Percentiles rank a stretch among this genome's conserved stretches.
These are phyloP conservation scores for Ctenodactylus gundi DNA, from an alignment of 2,113 vertebrate species.

Conservation along the genomic window DNA sequence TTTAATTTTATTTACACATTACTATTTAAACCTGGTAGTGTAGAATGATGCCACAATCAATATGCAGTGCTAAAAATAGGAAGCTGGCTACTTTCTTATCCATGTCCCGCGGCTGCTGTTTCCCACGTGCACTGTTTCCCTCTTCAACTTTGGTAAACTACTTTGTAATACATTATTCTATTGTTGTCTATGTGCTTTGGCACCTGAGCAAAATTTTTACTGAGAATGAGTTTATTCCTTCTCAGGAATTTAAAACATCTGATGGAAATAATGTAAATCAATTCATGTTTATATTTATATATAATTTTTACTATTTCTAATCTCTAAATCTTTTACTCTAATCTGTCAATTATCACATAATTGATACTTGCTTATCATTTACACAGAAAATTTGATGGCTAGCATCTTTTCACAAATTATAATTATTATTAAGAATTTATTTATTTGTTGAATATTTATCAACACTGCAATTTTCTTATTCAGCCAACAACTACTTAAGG, in stretches of 20 bases:
- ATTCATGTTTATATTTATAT: neutral
- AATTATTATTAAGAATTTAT: neutral
- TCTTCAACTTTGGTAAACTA: neutral
- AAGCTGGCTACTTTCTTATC: neutral
- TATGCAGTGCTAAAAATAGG: neutral
- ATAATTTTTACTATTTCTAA: conserved; percentile 14
- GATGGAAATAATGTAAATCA: neutral
- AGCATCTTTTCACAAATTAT: neutral
- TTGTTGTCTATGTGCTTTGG: neutral
- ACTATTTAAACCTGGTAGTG: neutral
- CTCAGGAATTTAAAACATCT: neutral
- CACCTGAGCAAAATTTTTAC: neutral
- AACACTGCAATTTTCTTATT: neutral
- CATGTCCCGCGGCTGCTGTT: neutral
- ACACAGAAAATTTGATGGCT: neutral
- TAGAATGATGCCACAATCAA: neutral
- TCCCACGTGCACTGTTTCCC: neutral
- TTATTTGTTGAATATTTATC: neutral
- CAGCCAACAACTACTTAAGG: neutral
- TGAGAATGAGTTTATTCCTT: neutral
- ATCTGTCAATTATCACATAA: neutral
- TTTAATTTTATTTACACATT: neutral
- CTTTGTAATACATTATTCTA: neutral
- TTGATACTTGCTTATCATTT: neutral
- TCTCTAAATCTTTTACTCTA: neutral